Evolutionary conservation across 2,888 invertebrate genomes (phyloP).

Genomic region (Mellilla xanthometata): DNA sequence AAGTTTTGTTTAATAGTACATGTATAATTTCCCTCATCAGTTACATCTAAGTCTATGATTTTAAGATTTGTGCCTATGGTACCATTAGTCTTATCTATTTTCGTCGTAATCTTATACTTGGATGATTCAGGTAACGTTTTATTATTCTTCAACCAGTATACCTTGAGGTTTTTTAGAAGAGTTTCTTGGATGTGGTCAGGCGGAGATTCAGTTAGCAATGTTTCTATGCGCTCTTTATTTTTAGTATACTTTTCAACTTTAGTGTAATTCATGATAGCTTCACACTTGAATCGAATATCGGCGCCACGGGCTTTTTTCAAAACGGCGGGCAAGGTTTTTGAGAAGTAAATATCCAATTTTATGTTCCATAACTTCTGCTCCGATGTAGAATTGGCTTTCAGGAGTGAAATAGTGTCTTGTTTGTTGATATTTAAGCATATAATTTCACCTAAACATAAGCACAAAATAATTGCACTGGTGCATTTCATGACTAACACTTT

Average conservation of each 20-base stretch:
- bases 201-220: conserved; percentile 59
- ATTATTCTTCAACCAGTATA: conserved; percentile 70
- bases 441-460: conserved; percentile 57
- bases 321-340: conserved; percentile 59
- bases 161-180: conserved; percentile 67
- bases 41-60: conserved; percentile 51
- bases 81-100: conserved; percentile 66
- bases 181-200: conserved; percentile 68
- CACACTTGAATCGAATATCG: conserved; percentile 68
- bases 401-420: conserved; percentile 47
- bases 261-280: conserved; percentile 71
- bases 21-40: conserved; percentile 68
- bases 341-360: conserved; percentile 71
- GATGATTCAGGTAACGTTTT: conserved; percentile 47
- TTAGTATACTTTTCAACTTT: conserved; percentile 67
- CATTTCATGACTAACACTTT: conserved; percentile 72
- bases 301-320: conserved; percentile 50
- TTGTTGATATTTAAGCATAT: conserved; percentile 49
- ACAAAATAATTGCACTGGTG: conserved; percentile 65
- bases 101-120: conserved; percentile 57
- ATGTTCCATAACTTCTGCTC: conserved; percentile 73
- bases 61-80: conserved; percentile 65
- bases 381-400: conserved; percentile 57
- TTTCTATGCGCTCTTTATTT: conserved; percentile 64
- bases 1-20: conserved; percentile 72